phyloP scores from a whole-genome alignment of 2,888 invertebrate species.

The Malthinus flaveolus region DNA sequence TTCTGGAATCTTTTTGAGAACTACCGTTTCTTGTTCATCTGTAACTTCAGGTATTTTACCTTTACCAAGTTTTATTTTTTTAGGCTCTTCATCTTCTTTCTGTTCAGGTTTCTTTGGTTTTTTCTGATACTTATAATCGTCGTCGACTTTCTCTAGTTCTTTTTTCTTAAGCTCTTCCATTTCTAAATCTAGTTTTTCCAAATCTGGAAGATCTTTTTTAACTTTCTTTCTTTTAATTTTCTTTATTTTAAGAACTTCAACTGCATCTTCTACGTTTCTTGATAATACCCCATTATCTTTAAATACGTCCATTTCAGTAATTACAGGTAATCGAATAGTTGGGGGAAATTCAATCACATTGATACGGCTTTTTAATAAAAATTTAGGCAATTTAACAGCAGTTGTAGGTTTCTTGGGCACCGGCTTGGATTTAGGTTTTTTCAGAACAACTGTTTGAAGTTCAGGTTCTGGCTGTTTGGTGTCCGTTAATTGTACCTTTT shows the following conservation, averaged over 20 bases:
- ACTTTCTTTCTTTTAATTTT: conserved; percentile 52
- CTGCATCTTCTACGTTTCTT: conserved; percentile 65
- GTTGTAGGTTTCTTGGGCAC: conserved; percentile 48
- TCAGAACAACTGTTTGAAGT: conserved; percentile 67
- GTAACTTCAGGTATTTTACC: conserved; percentile 52
- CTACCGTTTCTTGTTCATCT: conserved; percentile 44
- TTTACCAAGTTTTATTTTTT: conserved; percentile 53
- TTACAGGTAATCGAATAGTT: conserved; percentile 40
- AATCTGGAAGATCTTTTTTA: conserved; percentile 59
- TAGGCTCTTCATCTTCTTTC: conserved; percentile 42
- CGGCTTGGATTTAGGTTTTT: conserved; percentile 62
- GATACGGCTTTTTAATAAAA: conserved; percentile 56
- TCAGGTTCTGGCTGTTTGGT: conserved; percentile 59
- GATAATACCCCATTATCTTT: conserved; percentile 71
- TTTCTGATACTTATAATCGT: conserved; percentile 40
- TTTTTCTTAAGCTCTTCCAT: conserved; percentile 53
- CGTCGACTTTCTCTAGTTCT: conserved; percentile 42
- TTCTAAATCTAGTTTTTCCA: conserved; percentile 44
- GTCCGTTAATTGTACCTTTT: conserved; percentile 62
- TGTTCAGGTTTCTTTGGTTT: conserved; percentile 45
- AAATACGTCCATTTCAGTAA: conserved; percentile 54
- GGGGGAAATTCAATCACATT: conserved; percentile 67
- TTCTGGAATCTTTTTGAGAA: conserved; percentile 52
- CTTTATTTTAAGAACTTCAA: conserved; percentile 62
- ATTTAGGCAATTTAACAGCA: conserved; percentile 53